Evolutionary conservation across 2,797 vertebrate genomes (phyloP).

Genomic region (Parotocinclus haroldoi): DNA sequence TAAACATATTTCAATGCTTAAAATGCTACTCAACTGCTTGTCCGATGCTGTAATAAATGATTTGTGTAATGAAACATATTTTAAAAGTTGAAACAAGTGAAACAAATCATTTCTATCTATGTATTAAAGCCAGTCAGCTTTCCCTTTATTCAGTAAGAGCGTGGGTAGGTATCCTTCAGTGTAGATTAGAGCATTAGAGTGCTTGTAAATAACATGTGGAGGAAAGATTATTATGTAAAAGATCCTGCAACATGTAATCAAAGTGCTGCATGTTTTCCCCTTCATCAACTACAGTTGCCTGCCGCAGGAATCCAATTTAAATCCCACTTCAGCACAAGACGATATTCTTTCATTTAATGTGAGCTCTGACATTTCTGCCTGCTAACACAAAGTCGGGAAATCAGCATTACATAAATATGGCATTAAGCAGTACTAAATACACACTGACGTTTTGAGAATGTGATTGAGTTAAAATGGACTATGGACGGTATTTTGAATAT

Average conservation of each 20-base stretch:
- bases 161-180: conserved; percentile 63
- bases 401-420: conserved; percentile 85
- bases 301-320: conserved; percentile 82
- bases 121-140: conserved; percentile 65
- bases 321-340: conserved; percentile 77
- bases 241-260: conserved; percentile 81
- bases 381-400: conserved; percentile 79
- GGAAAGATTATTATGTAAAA: conserved; percentile 78
- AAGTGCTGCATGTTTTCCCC: conserved; percentile 75
- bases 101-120: conserved; percentile 55
- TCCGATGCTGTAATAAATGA: conserved; percentile 51
- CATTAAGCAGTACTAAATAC: conserved; percentile 79
- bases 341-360: conserved; percentile 86
- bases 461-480: conserved; percentile 59
- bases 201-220: conserved; percentile 74
- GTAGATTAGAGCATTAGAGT: conserved; percentile 73
- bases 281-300: conserved; percentile 74
- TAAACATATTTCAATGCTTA: no score
- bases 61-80: conserved; percentile 69
- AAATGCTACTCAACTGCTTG: no score
- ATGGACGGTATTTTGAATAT: conserved; percentile 45
- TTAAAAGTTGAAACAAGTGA: no score
- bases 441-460: conserved; percentile 61
- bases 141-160: conserved; percentile 48
- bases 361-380: conserved; percentile 83